Evolutionary conservation across 1,140 invertebrate species (phyloP).

Genomic region (Drosophila nebulosa): DNA sequence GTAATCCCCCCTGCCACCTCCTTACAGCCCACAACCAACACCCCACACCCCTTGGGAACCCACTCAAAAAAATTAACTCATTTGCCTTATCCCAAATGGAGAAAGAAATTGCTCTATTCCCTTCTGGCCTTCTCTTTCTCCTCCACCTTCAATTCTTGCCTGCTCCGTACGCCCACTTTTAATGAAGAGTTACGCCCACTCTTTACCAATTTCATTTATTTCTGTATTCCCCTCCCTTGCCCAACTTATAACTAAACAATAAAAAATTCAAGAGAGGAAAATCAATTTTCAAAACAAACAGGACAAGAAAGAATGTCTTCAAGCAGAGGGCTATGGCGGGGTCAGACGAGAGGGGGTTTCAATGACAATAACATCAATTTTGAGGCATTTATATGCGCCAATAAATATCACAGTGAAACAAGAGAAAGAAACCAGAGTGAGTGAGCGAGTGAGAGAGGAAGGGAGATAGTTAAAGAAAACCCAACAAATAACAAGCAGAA

Average conservation of each 20-base stretch:
- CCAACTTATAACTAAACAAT: slow-evolving; percentile 21
- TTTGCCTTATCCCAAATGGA: slow-evolving; percentile 40
- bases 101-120: slow-evolving; percentile 69
- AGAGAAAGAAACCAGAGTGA: slow-evolving; percentile 22
- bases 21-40: background rate
- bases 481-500: slow-evolving; percentile 56
- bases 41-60: slow-evolving; percentile 20
- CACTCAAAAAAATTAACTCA: slow-evolving; percentile 68
- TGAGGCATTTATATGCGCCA: slow-evolving; percentile 78
- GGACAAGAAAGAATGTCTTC: slow-evolving; percentile 34
- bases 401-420: slow-evolving; percentile 68
- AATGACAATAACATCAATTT: slow-evolving; percentile 79
- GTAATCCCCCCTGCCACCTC: background rate
- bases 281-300: slow-evolving; percentile 71
- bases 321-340: background rate
- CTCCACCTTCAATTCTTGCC: slow-evolving; percentile 36
- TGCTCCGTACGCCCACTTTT: slow-evolving; percentile 57
- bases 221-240: slow-evolving; percentile 19
- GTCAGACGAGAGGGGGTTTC: slow-evolving; percentile 39
- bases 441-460: slow-evolving; percentile 5
- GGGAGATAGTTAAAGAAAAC: slow-evolving; percentile 18
- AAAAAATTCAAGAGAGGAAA: slow-evolving; percentile 51
- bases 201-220: slow-evolving; percentile 45
- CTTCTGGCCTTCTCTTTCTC: background rate
- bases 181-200: slow-evolving; percentile 55